These are phyloP conservation scores for Caenorhabditis inopinata DNA, from an alignment of 1,140 invertebrate genomes.

Conservation along the genomic window DNA sequence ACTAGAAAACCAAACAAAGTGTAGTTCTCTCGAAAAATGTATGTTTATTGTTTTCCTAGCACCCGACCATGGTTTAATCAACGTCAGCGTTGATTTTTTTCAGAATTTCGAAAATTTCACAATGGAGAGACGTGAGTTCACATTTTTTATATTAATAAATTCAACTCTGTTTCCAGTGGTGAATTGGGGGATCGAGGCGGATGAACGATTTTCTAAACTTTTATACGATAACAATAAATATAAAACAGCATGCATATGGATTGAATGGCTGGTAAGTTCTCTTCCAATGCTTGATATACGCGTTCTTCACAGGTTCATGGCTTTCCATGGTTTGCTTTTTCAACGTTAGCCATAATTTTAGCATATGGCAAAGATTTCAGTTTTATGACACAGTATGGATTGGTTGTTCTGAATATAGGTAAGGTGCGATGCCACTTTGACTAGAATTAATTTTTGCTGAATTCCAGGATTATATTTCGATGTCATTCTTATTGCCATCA, in stretches of 20 bases:
- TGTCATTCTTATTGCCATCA: constrained; percentile 77
- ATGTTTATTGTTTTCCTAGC: neutral
- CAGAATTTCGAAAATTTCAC: neutral
- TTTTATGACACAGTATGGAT: constrained; percentile 24
- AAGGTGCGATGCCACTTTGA: neutral
- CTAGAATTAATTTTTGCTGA: neutral
- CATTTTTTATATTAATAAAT: neutral
- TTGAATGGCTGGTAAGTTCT: neutral
- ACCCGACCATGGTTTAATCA: neutral
- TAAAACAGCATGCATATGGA: neutral
- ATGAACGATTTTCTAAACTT: neutral
- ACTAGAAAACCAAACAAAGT: neutral
- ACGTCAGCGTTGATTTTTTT: neutral
- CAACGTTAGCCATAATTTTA: neutral
- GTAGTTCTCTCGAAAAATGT: neutral
- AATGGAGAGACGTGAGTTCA: constrained; percentile 16
- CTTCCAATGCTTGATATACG: too few relatives aligned
- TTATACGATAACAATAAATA: neutral
- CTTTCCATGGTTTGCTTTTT: constrained; percentile 52
- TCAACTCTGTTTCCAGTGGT: neutral
- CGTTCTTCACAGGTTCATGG: constrained; percentile 45
- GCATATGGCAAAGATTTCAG: constrained; percentile 40
- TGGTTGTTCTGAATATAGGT: constrained; percentile 50
- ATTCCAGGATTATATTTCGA: constrained; percentile 81
- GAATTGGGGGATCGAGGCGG: neutral